Conservation (phyloP, 2,113 vertebrate species). For the Phylloscopus trochilus region DNA sequence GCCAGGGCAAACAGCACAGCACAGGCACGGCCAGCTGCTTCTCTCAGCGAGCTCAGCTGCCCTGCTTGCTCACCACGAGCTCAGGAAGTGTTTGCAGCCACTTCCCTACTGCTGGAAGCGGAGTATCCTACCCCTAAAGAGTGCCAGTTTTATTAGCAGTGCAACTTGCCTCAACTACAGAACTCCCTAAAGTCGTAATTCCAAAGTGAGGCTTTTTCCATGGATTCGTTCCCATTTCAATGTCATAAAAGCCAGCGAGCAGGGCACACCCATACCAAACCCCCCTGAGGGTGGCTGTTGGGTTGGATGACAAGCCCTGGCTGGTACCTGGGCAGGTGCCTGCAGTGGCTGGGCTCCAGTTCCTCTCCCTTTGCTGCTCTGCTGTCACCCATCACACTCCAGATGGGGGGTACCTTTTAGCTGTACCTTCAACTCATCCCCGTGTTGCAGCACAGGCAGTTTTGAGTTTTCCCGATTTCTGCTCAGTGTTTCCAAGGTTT, state of each 20-base stretch:
- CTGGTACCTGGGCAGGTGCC: neutral
- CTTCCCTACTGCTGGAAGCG: neutral
- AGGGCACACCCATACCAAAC: neutral
- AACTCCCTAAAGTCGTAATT: neutral
- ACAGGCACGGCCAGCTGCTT: neutral
- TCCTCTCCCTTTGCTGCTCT: neutral
- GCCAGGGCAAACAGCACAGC: neutral
- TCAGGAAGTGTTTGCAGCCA: neutral
- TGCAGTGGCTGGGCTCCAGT: too few relatives aligned
- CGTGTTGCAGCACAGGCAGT: neutral
- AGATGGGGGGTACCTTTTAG: too few relatives aligned
- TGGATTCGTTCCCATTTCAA: neutral
- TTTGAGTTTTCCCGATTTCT: neutral
- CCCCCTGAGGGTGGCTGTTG: accelerated
- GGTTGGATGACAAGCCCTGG: neutral
- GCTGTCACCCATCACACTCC: neutral
- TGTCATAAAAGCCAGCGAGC: neutral
- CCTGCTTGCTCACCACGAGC: neutral
- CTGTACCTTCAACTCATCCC: neutral
- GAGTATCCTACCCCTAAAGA: neutral
- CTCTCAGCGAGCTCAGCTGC: neutral
- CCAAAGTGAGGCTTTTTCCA: neutral
- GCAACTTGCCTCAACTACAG: neutral
- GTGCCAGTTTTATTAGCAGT: too few relatives aligned
- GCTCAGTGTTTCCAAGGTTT: neutral